Base-by-base conservation (phyloP, 2,888 invertebrate genomes). In the Melieria crassipennis region DNA sequence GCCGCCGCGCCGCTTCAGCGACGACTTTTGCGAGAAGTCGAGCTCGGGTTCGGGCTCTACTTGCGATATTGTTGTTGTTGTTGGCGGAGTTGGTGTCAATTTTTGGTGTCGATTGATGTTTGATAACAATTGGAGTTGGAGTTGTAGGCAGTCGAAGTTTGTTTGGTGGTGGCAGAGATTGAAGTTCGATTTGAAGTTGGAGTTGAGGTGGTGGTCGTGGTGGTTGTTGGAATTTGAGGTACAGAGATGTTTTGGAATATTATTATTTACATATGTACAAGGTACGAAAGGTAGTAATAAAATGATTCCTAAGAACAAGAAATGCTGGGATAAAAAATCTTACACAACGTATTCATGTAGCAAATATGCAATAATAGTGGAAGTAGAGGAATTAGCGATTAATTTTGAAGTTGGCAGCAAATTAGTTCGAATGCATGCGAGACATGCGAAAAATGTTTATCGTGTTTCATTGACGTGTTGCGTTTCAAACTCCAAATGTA, bases 1-100 rank as follows among this genome's bases (percentile, higher is more conserved):
- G 78, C 87, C 86, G 75, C 86, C 86, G 75, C 86, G 87, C 77
- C 86, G 82, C 75, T 85, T 86, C 50, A 86, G 80, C 71, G 86
- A 86, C 76, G 87, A 83, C 79, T 86, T 85, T 77, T 82, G 82
- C 52, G 80, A 81, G 77, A 83, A 81, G 73, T 83, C 84, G 61
- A 77, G 79, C 72, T 80, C 84, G 66, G 55, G 46, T 45, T 56
- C 52, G 2, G 65, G 52, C 60, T 13, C 60, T 61, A 30, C 11
- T 64, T 16, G 16, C 42, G 42, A 11, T 16, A 16, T 43, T 63
- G 30, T 30, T 30, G 30, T 30, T 2, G 30, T 30, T 30, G 30
- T 30, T 30, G 30, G 30, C 30, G 30, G 16, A 47, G 3, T 16
- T 43, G 43, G 4, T 63, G 13, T 61, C 48, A 64, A 30, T 64